A percentile compares a stretch with the other conserved stretches of the same genome.
Conservation (phyloP, 2,113 vertebrate species). For the Calyptomena viridis region DNA sequence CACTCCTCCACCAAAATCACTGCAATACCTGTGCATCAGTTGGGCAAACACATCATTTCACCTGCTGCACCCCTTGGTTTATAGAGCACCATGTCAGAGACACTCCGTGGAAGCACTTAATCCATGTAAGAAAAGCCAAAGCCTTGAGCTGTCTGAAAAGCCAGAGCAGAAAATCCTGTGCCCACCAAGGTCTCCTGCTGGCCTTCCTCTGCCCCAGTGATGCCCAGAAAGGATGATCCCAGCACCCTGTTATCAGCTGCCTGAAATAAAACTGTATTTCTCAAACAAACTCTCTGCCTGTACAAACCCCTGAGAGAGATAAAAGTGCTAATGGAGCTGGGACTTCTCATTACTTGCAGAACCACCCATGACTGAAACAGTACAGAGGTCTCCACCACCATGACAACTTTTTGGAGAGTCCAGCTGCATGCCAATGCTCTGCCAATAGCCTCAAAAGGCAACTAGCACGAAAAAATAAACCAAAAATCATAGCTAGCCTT, state of each 20-base stretch:
- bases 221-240: not conserved
- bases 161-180: not conserved
- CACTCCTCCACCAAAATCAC: not conserved
- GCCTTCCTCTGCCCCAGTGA: not conserved
- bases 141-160: not conserved
- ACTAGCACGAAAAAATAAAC: not conserved
- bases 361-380: not conserved
- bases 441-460: not conserved
- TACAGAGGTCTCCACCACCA: not conserved
- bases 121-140: not conserved
- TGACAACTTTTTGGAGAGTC: not conserved
- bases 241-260: not conserved
- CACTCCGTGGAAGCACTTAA: not conserved
- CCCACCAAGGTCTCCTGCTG: not conserved
- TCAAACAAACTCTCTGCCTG: not conserved
- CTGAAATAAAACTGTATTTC: not conserved
- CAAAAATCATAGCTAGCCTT: not conserved
- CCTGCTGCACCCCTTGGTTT: not conserved
- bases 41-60: not conserved
- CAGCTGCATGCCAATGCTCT: not conserved
- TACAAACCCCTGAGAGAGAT: not conserved
- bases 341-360: not conserved
- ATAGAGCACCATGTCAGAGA: not conserved
- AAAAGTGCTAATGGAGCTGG: not conserved
- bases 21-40: not conserved